Percentiles rank a stretch among this genome's conserved stretches.
Evolutionary conservation across 1,140 invertebrate species (phyloP).

Genomic region (Brachionus koreanus): DNA sequence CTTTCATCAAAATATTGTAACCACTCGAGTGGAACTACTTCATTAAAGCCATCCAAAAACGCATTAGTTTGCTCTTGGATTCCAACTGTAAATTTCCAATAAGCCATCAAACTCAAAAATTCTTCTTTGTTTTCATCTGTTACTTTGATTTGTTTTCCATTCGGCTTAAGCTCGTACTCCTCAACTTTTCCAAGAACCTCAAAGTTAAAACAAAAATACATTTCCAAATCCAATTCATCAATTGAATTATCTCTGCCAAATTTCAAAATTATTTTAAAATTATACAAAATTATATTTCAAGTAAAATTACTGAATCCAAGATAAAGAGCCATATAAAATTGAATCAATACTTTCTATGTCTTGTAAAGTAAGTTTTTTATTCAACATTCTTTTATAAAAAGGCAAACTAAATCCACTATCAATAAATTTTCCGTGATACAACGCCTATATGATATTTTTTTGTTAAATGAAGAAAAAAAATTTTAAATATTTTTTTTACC

Average conservation of each 20-base stretch:
- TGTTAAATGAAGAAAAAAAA: constrained; percentile 59
- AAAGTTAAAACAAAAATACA: constrained; percentile 92
- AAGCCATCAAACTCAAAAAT: constrained; percentile 88
- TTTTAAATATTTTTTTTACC: background rate
- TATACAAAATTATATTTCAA: background rate
- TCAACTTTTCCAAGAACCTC: constrained; percentile 86
- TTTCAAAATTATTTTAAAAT: constrained; percentile 63
- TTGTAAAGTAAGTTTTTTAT: constrained; percentile 84
- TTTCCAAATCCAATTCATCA: constrained; percentile 85
- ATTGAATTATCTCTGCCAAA: constrained; percentile 68
- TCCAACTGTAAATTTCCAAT: constrained; percentile 91
- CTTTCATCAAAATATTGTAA: constrained; percentile 97
- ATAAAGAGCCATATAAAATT: constrained; percentile 93
- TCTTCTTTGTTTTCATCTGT: constrained; percentile 93
- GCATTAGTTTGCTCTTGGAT: constrained; percentile 91
- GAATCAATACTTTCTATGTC: constrained; percentile 97
- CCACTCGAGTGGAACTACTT: constrained; percentile 78
- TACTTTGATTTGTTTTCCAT: constrained; percentile 81
- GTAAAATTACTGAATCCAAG: constrained; percentile 77
- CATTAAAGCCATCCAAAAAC: constrained; percentile 90
- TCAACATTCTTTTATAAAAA: constrained; percentile 99
- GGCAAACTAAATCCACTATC: constrained; percentile 98
- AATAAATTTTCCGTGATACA: constrained; percentile 93
- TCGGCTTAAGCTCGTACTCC: constrained; percentile 82
- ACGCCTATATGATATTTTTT: constrained; percentile 69